A percentile compares a stretch with the other conserved stretches of the same genome.
phyloP scores from a whole-genome alignment of 2,797 vertebrate genomes.

The Takifugu rubripes region DNA sequence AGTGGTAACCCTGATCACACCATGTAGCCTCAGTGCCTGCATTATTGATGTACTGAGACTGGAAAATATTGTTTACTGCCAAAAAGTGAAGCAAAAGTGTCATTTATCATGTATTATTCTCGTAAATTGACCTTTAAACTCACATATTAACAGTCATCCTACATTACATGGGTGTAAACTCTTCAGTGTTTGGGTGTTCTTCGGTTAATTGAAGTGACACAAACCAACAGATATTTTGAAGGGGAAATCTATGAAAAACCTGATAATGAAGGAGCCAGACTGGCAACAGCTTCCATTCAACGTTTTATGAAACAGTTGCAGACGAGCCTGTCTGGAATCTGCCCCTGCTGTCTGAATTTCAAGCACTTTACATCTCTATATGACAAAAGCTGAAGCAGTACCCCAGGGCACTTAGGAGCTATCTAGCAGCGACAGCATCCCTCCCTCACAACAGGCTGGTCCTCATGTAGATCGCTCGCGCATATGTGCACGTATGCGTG shows the following conservation, averaged over 20 bases:
- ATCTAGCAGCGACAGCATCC: constrained; percentile 66
- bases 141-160: background rate
- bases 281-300: constrained; percentile 49
- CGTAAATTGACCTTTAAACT: background rate
- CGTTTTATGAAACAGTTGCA: constrained; percentile 32
- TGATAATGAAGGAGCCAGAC: constrained; percentile 40
- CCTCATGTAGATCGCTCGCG: constrained; percentile 33
- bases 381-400: constrained; percentile 71
- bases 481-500: constrained; percentile 1
- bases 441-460: constrained; percentile 44
- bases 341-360: constrained; percentile 65
- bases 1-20: too few relatives aligned
- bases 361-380: constrained; percentile 70
- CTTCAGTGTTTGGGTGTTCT: background rate
- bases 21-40: too few relatives aligned
- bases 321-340: constrained; percentile 54
- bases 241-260: constrained; percentile 15
- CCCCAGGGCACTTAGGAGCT: constrained; percentile 65
- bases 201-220: constrained; percentile 9
- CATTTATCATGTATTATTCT: too few relatives aligned
- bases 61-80: too few relatives aligned
- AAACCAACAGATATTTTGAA: constrained; percentile 24
- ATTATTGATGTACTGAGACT: too few relatives aligned
- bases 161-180: too few relatives aligned
- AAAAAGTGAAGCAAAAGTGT: too few relatives aligned